Evolutionary conservation across 2,113 vertebrate species (phyloP), one percentile per base, ranked within the genome.

Genomic region (Hypocryptadius cinnamomeus): DNA sequence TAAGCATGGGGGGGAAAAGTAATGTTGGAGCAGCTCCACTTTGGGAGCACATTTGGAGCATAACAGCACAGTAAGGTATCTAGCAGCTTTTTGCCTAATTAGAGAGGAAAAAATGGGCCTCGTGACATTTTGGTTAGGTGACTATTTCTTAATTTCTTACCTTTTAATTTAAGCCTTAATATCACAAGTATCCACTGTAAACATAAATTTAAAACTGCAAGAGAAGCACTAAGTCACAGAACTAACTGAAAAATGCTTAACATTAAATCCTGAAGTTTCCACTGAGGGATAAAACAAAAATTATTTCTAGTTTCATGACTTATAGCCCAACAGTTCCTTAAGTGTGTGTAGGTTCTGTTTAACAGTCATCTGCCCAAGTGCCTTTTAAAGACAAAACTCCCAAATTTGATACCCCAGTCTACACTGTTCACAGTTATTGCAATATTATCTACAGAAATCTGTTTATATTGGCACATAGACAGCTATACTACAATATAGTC

Each of bases 131-230:
- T 31, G 20, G 50, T 82, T 69, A 61, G 48, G 45, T 77, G 53
- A 57, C 22, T 50, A 50, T 59, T 66, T 70, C 71, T 92, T 79
- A 4, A 37, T 27, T 35, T 73, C 47, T 90, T 90, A 82, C n/a
- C n/a, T 90, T 79, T 87, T 79, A 76, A 90, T 88, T 92, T 83
- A 72, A 88, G 73, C 12, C 8, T 57, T 39, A 33, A 23, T 65
- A 66, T 65, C 28, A 6, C 30, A 44, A 7, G 5, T 27, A 80
- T 21, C 23, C 19, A 10, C 64, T 12, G 8, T 45, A 90, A 76
- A 61, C 21, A 65, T 6, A 14, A n/a, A 30, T 48, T 83, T 73
- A 78, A 79, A 88, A 66, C 15, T 18, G 18, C 28, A 85, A 63
- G 31, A 87, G 70, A 61, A 85, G 22, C 31, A 70, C 22, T 42